A percentile compares a stretch with the other conserved stretches of the same genome.
These are phyloP conservation scores for Sebastolobus alascanus DNA, from an alignment of 2,797 vertebrate species.

Conservation along the genomic window DNA sequence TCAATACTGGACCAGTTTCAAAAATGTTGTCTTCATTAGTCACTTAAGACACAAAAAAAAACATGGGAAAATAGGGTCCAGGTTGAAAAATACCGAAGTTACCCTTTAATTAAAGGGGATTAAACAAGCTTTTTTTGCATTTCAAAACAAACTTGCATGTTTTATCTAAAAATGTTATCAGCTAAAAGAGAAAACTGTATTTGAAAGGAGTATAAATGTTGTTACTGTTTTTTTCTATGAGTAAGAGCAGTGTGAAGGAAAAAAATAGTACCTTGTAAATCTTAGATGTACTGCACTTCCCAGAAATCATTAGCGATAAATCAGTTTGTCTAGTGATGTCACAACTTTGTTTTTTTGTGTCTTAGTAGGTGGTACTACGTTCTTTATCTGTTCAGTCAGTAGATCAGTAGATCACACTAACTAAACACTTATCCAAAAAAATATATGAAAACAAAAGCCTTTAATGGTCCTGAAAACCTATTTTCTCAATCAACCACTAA, in stretches of 20 bases:
- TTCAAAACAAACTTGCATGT: conserved; percentile 10
- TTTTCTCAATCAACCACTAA: background rate
- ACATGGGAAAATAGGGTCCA: no score
- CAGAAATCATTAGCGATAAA: background rate
- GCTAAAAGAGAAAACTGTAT: background rate
- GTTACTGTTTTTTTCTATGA: background rate
- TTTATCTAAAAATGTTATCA: conserved; percentile 2
- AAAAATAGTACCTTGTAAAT: background rate
- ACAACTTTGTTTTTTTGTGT: background rate
- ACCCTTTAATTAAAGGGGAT: background rate
- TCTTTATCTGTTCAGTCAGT: background rate
- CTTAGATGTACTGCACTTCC: background rate
- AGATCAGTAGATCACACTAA: background rate
- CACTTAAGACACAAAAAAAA: no score
- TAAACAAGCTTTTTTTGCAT: background rate
- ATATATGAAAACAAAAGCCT: background rate
- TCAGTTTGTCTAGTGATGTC: background rate
- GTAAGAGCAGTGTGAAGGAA: background rate
- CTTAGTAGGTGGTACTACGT: background rate
- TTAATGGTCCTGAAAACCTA: background rate
- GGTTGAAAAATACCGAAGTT: no score
- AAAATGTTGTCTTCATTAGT: no score
- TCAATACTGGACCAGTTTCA: no score
- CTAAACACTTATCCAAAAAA: background rate
- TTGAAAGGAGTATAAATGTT: background rate